phyloP scores from a whole-genome alignment of 2,888 invertebrate genomes.

The Bellardia bayeri region DNA sequence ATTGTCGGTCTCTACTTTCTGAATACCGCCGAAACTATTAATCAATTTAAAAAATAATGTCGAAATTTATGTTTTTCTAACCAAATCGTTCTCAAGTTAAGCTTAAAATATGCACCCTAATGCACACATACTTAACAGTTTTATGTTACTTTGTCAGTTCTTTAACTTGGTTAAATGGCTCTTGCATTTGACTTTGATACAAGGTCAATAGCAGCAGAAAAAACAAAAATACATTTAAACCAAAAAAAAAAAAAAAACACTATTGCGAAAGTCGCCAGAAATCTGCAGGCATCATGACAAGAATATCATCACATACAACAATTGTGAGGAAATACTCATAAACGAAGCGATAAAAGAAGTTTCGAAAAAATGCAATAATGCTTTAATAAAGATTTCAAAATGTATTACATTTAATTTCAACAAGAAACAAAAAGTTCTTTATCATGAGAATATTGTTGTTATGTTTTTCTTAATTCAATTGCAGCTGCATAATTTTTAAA shows the following conservation, averaged over 20 bases:
- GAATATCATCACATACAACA: conserved; percentile 37
- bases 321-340: conserved; percentile 46
- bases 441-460: conserved; percentile 45
- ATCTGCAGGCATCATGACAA: conserved; percentile 61
- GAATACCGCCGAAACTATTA: too few relatives aligned
- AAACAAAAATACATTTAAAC: not conserved
- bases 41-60: too few relatives aligned
- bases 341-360: conserved; percentile 35
- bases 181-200: conserved; percentile 72
- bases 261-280: conserved; percentile 61
- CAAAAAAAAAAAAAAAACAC: conserved; percentile 5
- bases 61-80: too few relatives aligned
- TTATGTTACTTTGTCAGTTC: conserved; percentile 51
- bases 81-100: too few relatives aligned
- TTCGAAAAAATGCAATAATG: conserved; percentile 27
- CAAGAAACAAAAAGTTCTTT: conserved; percentile 39
- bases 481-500: conserved; percentile 56
- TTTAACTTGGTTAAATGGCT: conserved; percentile 65
- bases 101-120: conserved; percentile 19
- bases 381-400: conserved; percentile 68
- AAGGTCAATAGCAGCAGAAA: conserved; percentile 66
- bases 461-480: conserved; percentile 36
- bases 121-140: conserved; percentile 46
- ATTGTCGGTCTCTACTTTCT: too few relatives aligned
- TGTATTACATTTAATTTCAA: conserved; percentile 63